A percentile compares a stretch with the other conserved stretches of the same genome.
Evolutionary conservation across 2,113 vertebrate genomes (phyloP).

Genomic region (Puntigrus tetrazona): DNA sequence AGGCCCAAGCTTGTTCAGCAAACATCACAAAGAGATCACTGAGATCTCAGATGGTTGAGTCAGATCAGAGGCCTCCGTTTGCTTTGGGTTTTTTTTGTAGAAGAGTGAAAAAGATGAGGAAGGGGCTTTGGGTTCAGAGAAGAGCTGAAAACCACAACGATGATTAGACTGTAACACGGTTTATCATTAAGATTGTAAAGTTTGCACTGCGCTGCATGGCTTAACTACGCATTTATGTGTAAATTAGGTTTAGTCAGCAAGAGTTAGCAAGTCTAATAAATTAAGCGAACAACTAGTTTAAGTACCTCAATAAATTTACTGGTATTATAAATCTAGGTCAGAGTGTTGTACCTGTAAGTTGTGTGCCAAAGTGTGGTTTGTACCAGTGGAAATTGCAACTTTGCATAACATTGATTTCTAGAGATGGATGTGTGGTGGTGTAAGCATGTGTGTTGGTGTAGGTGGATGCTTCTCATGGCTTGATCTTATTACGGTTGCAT

Average conservation of each 20-base stretch:
- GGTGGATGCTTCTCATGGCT: not conserved
- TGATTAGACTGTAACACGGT: not conserved
- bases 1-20: not conserved
- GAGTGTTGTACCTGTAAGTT: not conserved
- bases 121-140: not conserved
- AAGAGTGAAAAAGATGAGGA: not conserved
- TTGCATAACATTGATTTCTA: not conserved
- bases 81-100: not conserved
- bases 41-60: conserved; percentile 19
- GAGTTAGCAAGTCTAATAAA: not conserved
- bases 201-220: not conserved
- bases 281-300: not conserved
- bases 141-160: not conserved
- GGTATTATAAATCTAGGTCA: conserved; percentile 15
- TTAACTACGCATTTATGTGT: no score
- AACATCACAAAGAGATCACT: not conserved
- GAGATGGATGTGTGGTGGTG: not conserved
- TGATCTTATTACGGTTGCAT: not conserved
- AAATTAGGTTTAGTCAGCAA: no score
- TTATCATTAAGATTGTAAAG: not conserved
- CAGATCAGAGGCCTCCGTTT: conserved; percentile 1
- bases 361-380: not conserved
- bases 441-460: not conserved
- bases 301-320: not conserved
- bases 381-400: not conserved